phyloP scores from a whole-genome alignment of 2,888 invertebrate genomes.

The Macrosoma leucophasiata region DNA sequence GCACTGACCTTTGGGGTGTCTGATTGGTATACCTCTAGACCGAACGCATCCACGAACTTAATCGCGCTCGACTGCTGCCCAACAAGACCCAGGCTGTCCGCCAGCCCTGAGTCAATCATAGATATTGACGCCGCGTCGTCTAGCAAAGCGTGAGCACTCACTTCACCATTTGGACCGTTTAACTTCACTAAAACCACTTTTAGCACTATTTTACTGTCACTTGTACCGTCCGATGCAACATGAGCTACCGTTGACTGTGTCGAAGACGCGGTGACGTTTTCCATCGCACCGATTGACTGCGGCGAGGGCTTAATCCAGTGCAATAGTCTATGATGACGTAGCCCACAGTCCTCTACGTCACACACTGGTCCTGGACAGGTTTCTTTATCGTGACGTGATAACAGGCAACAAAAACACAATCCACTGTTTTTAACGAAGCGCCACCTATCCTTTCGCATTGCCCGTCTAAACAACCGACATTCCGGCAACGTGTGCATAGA shows the following conservation, averaged over 20 bases:
- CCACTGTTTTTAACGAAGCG: conserved; percentile 8
- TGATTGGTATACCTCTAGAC: conserved; percentile 8
- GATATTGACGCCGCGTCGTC: conserved; percentile 10
- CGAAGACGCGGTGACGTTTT: too few species aligned
- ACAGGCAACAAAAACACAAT: too few species aligned
- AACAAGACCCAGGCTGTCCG: conserved; percentile 2
- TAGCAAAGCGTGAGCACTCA: conserved; percentile 3
- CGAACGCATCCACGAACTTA: conserved; percentile 7
- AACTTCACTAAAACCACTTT: conserved; percentile 7
- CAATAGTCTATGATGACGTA: conserved; percentile 17
- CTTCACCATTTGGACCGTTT: conserved; percentile 4
- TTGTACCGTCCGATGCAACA: too few species aligned
- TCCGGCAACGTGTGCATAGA: conserved; percentile 2
- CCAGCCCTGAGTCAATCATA: conserved; percentile 6
- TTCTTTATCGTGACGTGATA: conserved; percentile 1
- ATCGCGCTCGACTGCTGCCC: conserved; percentile 3
- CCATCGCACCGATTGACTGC: too few species aligned
- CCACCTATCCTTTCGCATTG: conserved; percentile 1
- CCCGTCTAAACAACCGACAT: too few species aligned
- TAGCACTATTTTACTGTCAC: neutral
- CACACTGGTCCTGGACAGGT: conserved; percentile 12
- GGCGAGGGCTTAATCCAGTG: conserved; percentile 11
- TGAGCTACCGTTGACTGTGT: too few species aligned
- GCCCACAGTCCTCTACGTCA: conserved; percentile 15
- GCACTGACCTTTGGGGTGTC: conserved; percentile 8